Base-by-base conservation (phyloP, 1,140 invertebrate genomes). In the Leptonema lineaticorne region DNA sequence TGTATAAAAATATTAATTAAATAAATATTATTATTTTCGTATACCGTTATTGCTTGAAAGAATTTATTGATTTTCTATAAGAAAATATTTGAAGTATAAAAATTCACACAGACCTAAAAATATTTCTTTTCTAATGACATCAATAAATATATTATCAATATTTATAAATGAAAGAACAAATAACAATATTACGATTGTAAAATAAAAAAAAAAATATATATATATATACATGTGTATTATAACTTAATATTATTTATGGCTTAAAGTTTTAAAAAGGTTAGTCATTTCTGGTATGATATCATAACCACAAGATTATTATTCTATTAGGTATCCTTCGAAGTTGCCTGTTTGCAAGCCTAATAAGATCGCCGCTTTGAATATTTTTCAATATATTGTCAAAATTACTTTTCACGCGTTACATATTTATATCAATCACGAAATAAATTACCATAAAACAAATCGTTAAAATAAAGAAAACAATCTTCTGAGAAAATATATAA, bases 271-370 rank as follows among this genome's bases (percentile, higher is more conserved):
- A 6, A 53, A 53, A 53, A 53, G 2, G 48, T 53, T 53, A 2
- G 11, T 11, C 18, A 2, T 20, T 20, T 18, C 48, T 53, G 48
- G 11, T 53, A 11, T 20, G 48, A 30, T 30, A 20, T n/a, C 14
- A 14, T 16, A 7, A 28, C 20, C 58, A 22, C 14, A n/a, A 41
- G 60, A 45, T 63, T 63, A 63, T 63, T 63, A 63, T 63, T 63
- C 60, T 63, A 63, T 63, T 63, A 63, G 60, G 60, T n/a, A 48
- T 46, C 60, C 60, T 45, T 63, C 60, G 41, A 63, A 63, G 8
- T 63, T 63, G 60, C 41, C 37, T 63, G 60, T 48, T 63, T 63
- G 60, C 37, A n/a, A 63, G 60, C 60, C 37, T 63, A 48, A 48
- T 63, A 46, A 41, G 60, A 63, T 63, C 33, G 58, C 58, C 24